Conservation (phyloP, 1,140 invertebrate species). For the Myzus persicae region DNA sequence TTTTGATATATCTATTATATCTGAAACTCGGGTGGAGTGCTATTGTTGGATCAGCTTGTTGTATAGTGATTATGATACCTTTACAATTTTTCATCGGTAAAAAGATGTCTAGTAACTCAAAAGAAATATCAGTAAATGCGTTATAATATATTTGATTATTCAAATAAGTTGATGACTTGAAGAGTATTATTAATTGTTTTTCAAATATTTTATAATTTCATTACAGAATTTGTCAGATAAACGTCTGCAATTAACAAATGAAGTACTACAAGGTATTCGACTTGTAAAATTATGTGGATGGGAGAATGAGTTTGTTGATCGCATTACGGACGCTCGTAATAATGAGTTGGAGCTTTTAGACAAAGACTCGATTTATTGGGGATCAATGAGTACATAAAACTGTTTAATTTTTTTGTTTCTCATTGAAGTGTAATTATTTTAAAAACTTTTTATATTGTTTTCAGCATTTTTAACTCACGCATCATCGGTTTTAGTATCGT, state of each 20-base stretch:
- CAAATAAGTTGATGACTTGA: no score
- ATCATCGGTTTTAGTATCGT: constrained; percentile 75
- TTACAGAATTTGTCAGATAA: constrained; percentile 75
- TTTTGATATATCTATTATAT: constrained; percentile 79
- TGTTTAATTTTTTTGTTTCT: background rate
- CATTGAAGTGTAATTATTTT: background rate
- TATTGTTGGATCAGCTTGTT: constrained; percentile 76
- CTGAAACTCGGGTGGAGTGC: constrained; percentile 80
- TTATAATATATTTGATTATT: no score
- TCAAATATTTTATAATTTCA: constrained; percentile 36
- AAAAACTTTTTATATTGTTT: constrained; percentile 62
- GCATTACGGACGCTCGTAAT: constrained; percentile 72
- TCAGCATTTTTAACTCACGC: constrained; percentile 78
- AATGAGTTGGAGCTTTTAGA: constrained; percentile 78
- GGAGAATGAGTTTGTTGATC: constrained; percentile 77
- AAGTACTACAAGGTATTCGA: constrained; percentile 82
- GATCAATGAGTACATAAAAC: constrained; percentile 73
- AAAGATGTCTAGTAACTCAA: constrained; percentile 75
- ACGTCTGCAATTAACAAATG: constrained; percentile 77
- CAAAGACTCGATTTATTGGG: constrained; percentile 78
- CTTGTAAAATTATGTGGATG: constrained; percentile 84
- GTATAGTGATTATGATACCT: constrained; percentile 75
- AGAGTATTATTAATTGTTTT: background rate
- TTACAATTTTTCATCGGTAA: constrained; percentile 77
- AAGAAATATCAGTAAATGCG: constrained; percentile 63